Evolutionary conservation across 2,113 vertebrate genomes (phyloP).

Genomic region (Pseudorhombus dupliciocellatus): DNA sequence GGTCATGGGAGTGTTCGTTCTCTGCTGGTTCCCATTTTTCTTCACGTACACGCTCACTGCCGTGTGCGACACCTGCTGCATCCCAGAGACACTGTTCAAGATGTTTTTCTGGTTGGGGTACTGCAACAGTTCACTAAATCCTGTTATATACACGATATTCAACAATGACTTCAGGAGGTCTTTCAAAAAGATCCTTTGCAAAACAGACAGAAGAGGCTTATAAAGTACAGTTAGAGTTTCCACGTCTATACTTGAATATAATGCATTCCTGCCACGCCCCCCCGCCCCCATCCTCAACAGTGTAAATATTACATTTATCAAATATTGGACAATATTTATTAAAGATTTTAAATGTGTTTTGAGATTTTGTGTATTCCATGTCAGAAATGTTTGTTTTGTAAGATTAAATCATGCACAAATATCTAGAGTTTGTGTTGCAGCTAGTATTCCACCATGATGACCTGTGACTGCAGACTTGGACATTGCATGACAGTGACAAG

Average conservation of each 20-base stretch:
- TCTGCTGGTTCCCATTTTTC: slow-evolving; percentile 97
- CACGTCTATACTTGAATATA: background rate
- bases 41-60: slow-evolving; percentile 92
- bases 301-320: slow-evolving; percentile 19
- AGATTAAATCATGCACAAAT: slow-evolving; percentile 27
- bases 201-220: slow-evolving; percentile 34
- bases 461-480: slow-evolving; percentile 8
- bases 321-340: slow-evolving; percentile 9
- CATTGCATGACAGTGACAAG: slow-evolving; percentile 17
- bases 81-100: slow-evolving; percentile 89
- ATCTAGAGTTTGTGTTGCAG: slow-evolving; percentile 24
- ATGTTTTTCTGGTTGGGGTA: slow-evolving; percentile 97
- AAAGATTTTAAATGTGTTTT: slow-evolving; percentile 15
- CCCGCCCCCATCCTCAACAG: background rate
- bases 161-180: slow-evolving; percentile 92
- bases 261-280: background rate
- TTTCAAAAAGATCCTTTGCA: slow-evolving; percentile 93
- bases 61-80: slow-evolving; percentile 80
- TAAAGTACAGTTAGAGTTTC: slow-evolving; percentile 17
- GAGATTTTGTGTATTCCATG: slow-evolving; percentile 15
- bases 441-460: background rate
- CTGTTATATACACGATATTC: slow-evolving; percentile 94
- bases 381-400: slow-evolving; percentile 8
- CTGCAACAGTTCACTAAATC: slow-evolving; percentile 90
- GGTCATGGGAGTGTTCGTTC: slow-evolving; percentile 93